Percentiles rank a stretch among this genome's conserved stretches.
Conservation (phyloP, 2,797 vertebrate genomes). For the Amblyraja radiata region DNA sequence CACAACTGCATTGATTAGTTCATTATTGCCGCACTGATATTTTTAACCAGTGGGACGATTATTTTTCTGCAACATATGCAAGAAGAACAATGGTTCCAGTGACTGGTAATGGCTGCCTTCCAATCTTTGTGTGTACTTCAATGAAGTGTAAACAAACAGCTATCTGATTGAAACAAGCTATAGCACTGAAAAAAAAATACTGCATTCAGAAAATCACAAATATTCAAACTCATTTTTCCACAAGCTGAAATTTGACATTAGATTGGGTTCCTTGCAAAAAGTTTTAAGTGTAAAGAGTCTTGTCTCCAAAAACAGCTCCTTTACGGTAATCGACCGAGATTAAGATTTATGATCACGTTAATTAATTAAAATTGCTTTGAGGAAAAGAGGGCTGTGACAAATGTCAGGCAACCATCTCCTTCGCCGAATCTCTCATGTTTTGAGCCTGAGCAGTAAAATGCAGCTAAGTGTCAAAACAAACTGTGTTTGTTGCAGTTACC, state of each 20-base stretch:
- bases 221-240: conserved; percentile 9
- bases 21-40: neutral
- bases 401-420: conserved; percentile 35
- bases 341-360: conserved; percentile 43
- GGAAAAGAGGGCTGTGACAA: conserved; percentile 40
- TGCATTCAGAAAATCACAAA: neutral
- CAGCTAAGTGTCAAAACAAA: conserved; percentile 47
- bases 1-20: conserved; percentile 15
- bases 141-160: conserved; percentile 51
- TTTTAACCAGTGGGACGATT: conserved; percentile 42
- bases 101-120: conserved; percentile 57
- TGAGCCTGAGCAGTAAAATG: conserved; percentile 10
- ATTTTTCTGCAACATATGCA: conserved; percentile 45
- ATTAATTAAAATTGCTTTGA: conserved; percentile 40
- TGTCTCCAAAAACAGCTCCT: conserved; percentile 38
- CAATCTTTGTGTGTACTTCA: conserved; percentile 55
- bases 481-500: conserved; percentile 38
- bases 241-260: conserved; percentile 15
- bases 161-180: conserved; percentile 48
- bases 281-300: conserved; percentile 39
- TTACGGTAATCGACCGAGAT: conserved; percentile 43
- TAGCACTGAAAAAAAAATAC: conserved; percentile 14
- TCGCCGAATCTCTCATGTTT: conserved; percentile 21
- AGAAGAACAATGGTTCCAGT: conserved; percentile 48
- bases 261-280: conserved; percentile 7